Evolutionary conservation across 1,140 invertebrate genomes (phyloP).

Genomic region (Chrysopa pallens): DNA sequence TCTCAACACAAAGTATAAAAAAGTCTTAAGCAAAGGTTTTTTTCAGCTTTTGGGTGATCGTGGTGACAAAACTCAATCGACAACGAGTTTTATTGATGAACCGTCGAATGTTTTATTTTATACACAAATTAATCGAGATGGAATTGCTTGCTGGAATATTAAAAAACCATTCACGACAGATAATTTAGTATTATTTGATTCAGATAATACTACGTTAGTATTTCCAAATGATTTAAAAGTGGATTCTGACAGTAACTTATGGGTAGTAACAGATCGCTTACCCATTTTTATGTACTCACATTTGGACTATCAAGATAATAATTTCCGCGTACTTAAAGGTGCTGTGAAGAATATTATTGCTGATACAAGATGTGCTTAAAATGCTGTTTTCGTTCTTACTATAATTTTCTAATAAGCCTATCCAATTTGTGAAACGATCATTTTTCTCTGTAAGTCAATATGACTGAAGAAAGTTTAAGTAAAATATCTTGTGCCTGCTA

Average conservation of each 20-base stretch:
- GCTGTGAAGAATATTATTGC: constrained; percentile 33
- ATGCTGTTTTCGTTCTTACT: too few species aligned
- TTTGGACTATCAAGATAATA: constrained; percentile 34
- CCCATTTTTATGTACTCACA: constrained; percentile 37
- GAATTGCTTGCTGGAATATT: constrained; percentile 51
- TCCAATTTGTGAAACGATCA: too few species aligned
- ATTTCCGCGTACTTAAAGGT: constrained; percentile 41
- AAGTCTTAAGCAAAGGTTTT: too few species aligned
- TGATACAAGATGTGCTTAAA: constrained; percentile 28
- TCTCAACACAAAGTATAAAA: too few species aligned
- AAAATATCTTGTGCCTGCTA: too few species aligned
- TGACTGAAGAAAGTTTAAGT: too few species aligned
- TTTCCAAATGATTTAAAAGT: constrained; percentile 52
- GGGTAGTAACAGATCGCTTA: constrained; percentile 47
- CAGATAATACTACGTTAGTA: constrained; percentile 35
- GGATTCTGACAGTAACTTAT: constrained; percentile 36
- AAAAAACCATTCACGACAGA: constrained; percentile 30
- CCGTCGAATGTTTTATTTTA: constrained; percentile 40
- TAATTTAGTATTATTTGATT: constrained; percentile 35
- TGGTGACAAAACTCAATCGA: constrained; percentile 36
- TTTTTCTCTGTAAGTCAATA: too few species aligned
- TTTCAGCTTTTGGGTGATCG: constrained; percentile 25
- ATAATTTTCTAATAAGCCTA: too few species aligned
- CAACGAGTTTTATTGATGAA: constrained; percentile 37
- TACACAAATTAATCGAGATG: constrained; percentile 42